A percentile compares a stretch with the other conserved stretches of the same genome.
phyloP scores from a whole-genome alignment of 2,113 vertebrate species.

The Isurus oxyrinchus region DNA sequence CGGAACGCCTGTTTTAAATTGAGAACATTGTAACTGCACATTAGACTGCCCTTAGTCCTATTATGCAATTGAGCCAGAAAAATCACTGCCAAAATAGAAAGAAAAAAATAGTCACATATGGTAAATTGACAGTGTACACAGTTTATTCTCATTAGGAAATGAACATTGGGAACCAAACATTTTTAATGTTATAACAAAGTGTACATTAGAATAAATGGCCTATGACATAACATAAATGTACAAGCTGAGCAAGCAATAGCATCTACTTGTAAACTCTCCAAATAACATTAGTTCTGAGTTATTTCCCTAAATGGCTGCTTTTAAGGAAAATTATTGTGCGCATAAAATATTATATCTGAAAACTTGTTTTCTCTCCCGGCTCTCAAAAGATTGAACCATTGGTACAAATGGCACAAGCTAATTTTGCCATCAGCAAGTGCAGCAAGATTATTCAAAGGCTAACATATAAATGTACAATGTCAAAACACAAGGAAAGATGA shows the following conservation, averaged over 20 bases:
- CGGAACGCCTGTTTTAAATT: neutral
- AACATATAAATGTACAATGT: neutral
- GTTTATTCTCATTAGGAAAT: slow-evolving; percentile 9
- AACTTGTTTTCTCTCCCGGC: neutral
- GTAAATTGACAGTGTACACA: neutral
- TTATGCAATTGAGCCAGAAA: neutral
- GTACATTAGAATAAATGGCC: slow-evolving; percentile 23
- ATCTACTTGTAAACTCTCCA: neutral
- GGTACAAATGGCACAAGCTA: neutral
- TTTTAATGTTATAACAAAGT: slow-evolving; percentile 28
- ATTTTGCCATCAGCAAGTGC: neutral
- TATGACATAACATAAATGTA: slow-evolving; percentile 21
- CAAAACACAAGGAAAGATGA: neutral
- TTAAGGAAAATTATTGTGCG: neutral
- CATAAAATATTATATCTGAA: neutral
- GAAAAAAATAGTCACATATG: neutral
- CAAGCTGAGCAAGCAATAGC: neutral
- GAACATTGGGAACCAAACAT: slow-evolving; percentile 28
- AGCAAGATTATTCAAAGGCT: neutral
- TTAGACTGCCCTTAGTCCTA: neutral
- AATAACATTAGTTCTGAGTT: neutral
- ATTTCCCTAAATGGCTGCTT: neutral
- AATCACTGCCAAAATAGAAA: slow-evolving; percentile 7
- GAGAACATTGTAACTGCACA: slow-evolving; percentile 3
- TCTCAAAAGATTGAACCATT: neutral